phyloP scores from a whole-genome alignment of 2,888 invertebrate genomes.

The Salticus scenicus region DNA sequence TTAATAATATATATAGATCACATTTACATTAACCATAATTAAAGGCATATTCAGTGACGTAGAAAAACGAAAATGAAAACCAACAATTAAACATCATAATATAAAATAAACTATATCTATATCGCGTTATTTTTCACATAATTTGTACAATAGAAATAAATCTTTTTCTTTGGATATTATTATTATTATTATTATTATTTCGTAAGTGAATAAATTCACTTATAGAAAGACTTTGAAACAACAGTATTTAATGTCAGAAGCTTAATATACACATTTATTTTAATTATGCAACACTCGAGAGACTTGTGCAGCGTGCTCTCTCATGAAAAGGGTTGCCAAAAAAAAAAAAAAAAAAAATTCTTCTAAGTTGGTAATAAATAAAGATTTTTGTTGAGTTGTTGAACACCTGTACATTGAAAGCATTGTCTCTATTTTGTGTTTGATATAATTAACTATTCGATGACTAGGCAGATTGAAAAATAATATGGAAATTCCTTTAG shows the following conservation, averaged over 20 bases:
- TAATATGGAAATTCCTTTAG: neutral
- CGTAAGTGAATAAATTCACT: conserved; percentile 18
- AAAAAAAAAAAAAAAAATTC: neutral
- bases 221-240: conserved; percentile 26
- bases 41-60: neutral
- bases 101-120: conserved; percentile 60
- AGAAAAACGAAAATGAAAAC: neutral
- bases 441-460: neutral
- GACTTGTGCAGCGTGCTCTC: too few relatives aligned
- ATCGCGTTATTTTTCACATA: conserved; percentile 42
- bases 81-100: conserved; percentile 32
- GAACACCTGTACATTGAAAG: conserved; percentile 1
- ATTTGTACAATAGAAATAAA: conserved; percentile 58
- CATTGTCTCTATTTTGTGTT: neutral
- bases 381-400: neutral
- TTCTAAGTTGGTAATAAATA: neutral
- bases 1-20: neutral
- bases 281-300: neutral
- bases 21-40: neutral
- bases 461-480: conserved; percentile 7
- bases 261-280: neutral
- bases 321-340: too few relatives aligned
- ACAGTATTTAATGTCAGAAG: neutral
- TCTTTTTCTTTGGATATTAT: conserved; percentile 62
- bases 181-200: too few relatives aligned